Base-by-base conservation (phyloP, 2,797 vertebrate species). In the Novumbra hubbsi region DNA sequence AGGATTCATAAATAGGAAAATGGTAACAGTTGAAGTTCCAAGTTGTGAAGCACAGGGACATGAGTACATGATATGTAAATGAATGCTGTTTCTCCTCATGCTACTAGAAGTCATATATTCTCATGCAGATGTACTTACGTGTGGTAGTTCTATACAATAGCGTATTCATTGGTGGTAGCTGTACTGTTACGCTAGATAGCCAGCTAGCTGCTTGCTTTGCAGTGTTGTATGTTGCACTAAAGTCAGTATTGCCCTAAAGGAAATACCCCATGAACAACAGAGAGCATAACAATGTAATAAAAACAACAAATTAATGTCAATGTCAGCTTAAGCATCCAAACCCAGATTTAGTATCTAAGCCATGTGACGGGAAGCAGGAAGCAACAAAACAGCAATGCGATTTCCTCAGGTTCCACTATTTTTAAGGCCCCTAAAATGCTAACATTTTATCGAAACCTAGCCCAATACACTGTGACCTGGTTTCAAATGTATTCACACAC, bases 211-310 rank as follows among this genome's bases (percentile, higher is more conserved):
- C 89, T 90, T 87, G 88, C 86, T 89, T 85, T 83, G 81, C 87
- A 78, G 73, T 89, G 88, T 89, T 81, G 71, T 88, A 27, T 84
- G 83, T 89, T 81, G 86, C 87, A 90, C 80, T 87, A 80, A 89
- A 89, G 78, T 89, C 81, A 74, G 80, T 80, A 65, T 76, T 57
- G 49, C 83, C 79, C 81, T 86, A 76, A 78, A 64, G 62, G 68
- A 83, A 81, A 83, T 1, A 38, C 76, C 80, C 86, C 71, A 5
- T 71, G 41, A 70, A 11, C n/a, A 41, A 76, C 48, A 4, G 70
- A 83, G 73, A 80, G 67, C 70, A 48, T 28, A 50, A 55, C 52
- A 24, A 60, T 71, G 5, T 64, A 27, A 63, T 34, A 78, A 67
- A 0, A 49, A 71, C 70, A 5, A 52, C 62, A 73, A 73, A 52